Evolutionary conservation across 2,888 invertebrate species (phyloP), one percentile per base, ranked within the genome.

Genomic region (Tetanocera ferruginea): DNA sequence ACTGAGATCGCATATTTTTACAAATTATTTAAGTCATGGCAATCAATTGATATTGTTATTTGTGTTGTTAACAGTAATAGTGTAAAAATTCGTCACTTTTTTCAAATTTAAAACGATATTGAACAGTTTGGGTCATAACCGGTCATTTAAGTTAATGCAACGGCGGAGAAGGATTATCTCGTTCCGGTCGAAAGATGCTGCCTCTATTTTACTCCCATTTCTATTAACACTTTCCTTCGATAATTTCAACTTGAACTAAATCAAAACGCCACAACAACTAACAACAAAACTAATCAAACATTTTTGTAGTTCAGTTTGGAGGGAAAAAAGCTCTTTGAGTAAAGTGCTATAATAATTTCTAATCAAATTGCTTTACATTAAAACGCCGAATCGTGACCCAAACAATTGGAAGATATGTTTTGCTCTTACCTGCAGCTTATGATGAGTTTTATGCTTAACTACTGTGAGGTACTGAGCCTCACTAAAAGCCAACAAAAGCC

Each of bases 271-370:
- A 28, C 49, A 31, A 70, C 28, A 60, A 14, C 55, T 60, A 55
- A 31, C 76, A 76, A 70, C 60, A 76, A 76, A 14, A 62, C 25
- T 23, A 57, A 55, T 25, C 69, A 51, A 69, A 49, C 25, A 69
- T 51, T 51, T 14, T 51, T 9, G n/a, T 8, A 9, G 9, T 3
- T 43, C 34, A 31, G 37, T 9, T 31, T 37, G 51, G 8, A 62
- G 43, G 34, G n/a, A n/a, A n/a, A n/a, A n/a, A 28, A 25, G 55
- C 43, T 67, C 11, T 64, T 64, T 37, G 34, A 17, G 6, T 9
- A 34, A 76, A 71, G 71, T 76, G 76, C 64, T 76, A 67, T 72
- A 77, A 66, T 43, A 55, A 67, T 73, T 77, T 67, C 72, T 3
- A 19, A 55, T 67, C 43, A 77, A 73, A 77, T 77, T 72, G 72